A percentile compares a stretch with the other conserved stretches of the same genome.
These are phyloP conservation scores for Cromileptes altivelis DNA, from an alignment of 2,113 vertebrate genomes.

Conservation along the genomic window DNA sequence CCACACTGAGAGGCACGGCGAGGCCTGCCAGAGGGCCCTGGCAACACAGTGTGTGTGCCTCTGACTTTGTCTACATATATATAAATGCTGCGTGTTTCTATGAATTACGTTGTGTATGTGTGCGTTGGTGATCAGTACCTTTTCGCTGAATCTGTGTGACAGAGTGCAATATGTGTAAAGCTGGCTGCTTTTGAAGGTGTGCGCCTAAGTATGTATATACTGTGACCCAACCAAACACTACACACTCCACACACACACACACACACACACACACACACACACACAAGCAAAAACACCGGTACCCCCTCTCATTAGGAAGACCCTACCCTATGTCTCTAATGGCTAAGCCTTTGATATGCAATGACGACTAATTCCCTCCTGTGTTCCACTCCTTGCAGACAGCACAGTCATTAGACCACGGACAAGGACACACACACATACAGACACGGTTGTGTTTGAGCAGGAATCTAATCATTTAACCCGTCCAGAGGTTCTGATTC, in stretches of 20 bases:
- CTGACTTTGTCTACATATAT: constrained; percentile 52
- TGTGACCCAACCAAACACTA: constrained; percentile 61
- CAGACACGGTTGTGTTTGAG: constrained; percentile 41
- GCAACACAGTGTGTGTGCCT: constrained; percentile 49
- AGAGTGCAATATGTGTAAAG: constrained; percentile 10
- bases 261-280: neutral
- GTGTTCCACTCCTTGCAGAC: constrained; percentile 79
- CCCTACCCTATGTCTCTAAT: constrained; percentile 75
- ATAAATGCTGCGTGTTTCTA: neutral
- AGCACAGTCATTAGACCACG: constrained; percentile 72
- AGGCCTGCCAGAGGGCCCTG: constrained; percentile 77
- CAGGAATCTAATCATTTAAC: constrained; percentile 79
- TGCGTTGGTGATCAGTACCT: constrained; percentile 2
- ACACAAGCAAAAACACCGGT: constrained; percentile 52
- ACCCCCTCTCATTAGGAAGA: constrained; percentile 80
- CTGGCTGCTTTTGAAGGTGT: constrained; percentile 46
- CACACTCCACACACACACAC: constrained; percentile 24
- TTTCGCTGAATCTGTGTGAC: neutral
- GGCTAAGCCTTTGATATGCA: constrained; percentile 85
- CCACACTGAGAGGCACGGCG: constrained; percentile 72
- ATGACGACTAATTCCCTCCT: constrained; percentile 84
- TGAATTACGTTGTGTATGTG: neutral
- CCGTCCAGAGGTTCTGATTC: constrained; percentile 78
- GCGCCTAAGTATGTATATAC: constrained; percentile 33
- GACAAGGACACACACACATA: constrained; percentile 59